A percentile compares a stretch with the other conserved stretches of the same genome.
Conservation (phyloP, 2,113 vertebrate genomes). For the Amphilophus citrinellus region DNA sequence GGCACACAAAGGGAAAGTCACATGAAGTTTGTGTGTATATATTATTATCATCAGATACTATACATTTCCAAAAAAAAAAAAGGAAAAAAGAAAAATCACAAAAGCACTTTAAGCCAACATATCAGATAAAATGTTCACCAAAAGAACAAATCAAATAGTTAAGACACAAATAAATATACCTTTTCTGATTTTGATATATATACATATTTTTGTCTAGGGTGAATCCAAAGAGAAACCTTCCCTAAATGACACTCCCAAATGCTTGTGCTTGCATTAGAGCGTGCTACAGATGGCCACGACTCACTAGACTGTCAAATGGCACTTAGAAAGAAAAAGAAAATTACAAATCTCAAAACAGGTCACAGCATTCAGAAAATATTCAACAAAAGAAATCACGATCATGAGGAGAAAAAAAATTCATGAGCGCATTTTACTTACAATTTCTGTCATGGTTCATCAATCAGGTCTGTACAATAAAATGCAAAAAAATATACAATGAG, state of each 20-base stretch:
- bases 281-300: slow-evolving; percentile 85
- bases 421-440: slow-evolving; percentile 61
- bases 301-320: slow-evolving; percentile 85
- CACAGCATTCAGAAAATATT: slow-evolving; percentile 75
- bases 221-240: slow-evolving; percentile 56
- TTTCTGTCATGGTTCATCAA: slow-evolving; percentile 45
- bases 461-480: slow-evolving; percentile 72
- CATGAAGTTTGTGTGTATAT: slow-evolving; percentile 78
- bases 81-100: slow-evolving; percentile 67
- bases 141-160: slow-evolving; percentile 76
- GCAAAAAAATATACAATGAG: slow-evolving; percentile 37
- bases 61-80: slow-evolving; percentile 74
- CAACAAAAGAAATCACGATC: slow-evolving; percentile 66
- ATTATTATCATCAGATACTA: slow-evolving; percentile 81
- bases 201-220: slow-evolving; percentile 79
- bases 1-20: slow-evolving; percentile 78
- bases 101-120: slow-evolving; percentile 79
- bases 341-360: slow-evolving; percentile 71
- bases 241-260: slow-evolving; percentile 78
- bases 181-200: slow-evolving; percentile 77
- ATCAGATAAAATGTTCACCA: slow-evolving; percentile 74
- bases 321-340: slow-evolving; percentile 73
- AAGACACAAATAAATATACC: slow-evolving; percentile 84
- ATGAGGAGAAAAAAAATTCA: slow-evolving; percentile 54
- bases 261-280: slow-evolving; percentile 85